Evolutionary conservation across 1,140 invertebrate genomes (phyloP).

Genomic region (Leguminivora glycinivorella): DNA sequence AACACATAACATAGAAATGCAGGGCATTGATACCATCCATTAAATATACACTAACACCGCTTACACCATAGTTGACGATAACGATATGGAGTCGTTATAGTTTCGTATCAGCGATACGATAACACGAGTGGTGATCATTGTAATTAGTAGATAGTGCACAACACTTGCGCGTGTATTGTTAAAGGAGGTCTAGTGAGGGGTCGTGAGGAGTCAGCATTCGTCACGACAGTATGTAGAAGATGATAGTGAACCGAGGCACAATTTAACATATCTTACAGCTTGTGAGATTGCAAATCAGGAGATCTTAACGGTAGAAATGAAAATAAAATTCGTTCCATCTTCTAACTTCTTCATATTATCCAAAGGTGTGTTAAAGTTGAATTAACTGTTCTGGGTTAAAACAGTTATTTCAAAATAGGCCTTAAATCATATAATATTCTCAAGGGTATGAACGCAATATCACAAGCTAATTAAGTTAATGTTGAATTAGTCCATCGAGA

Average conservation of each 20-base stretch:
- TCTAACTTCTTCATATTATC: too few species aligned
- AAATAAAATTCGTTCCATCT: too few species aligned
- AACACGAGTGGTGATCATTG: conserved; percentile 12
- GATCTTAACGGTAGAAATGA: too few species aligned
- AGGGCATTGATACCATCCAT: conserved; percentile 28
- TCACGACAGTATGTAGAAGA: conserved; percentile 16
- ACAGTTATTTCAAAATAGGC: too few species aligned
- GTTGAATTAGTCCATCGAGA: conserved; percentile 53
- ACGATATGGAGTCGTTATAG: conserved; percentile 7
- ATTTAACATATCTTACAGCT: conserved; percentile 2
- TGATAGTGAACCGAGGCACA: neutral
- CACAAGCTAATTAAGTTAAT: conserved; percentile 23
- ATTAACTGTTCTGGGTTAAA: too few species aligned
- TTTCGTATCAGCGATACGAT: neutral
- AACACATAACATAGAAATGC: conserved; percentile 40
- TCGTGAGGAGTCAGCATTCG: conserved; percentile 20
- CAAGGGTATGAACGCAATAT: conserved; percentile 24
- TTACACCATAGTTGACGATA: conserved; percentile 1
- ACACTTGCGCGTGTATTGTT: conserved; percentile 24
- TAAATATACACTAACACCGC: conserved; percentile 13
- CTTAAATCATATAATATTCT: too few species aligned
- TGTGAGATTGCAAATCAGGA: neutral
- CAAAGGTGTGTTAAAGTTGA: too few species aligned
- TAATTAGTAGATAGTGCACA: conserved; percentile 23
- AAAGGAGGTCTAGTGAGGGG: conserved; percentile 19